Evolutionary conservation across 2,888 invertebrate genomes (phyloP).

Genomic region (Drosophila rubida): DNA sequence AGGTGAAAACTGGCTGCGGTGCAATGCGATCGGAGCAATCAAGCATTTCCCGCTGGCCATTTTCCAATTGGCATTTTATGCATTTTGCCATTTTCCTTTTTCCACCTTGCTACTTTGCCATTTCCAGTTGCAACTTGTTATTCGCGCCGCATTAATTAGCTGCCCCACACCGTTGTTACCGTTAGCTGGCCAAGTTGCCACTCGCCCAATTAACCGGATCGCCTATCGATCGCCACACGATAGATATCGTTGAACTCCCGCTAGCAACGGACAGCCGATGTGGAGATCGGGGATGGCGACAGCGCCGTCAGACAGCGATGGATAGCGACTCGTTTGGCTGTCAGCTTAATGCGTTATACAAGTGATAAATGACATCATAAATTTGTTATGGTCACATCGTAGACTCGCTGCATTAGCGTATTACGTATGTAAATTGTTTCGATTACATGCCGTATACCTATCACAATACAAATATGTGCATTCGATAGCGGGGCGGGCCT

Average conservation of each 20-base stretch:
- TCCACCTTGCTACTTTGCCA: not conserved
- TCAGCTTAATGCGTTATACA: slow-evolving; percentile 34
- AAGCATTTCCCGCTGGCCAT: slow-evolving; percentile 27
- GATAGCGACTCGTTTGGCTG: slow-evolving; percentile 8
- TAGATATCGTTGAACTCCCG: slow-evolving; percentile 50
- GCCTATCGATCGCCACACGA: slow-evolving; percentile 24
- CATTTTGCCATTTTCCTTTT: slow-evolving; percentile 8
- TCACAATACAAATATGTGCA: not conserved
- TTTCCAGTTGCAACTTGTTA: slow-evolving; percentile 29
- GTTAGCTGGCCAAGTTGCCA: slow-evolving; percentile 36
- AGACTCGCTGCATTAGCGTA: not conserved
- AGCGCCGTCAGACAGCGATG: not conserved
- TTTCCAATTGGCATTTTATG: slow-evolving; percentile 12
- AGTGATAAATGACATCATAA: slow-evolving; percentile 36
- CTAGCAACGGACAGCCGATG: not conserved
- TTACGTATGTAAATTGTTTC: slow-evolving; percentile 16
- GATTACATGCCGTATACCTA: slow-evolving; percentile 15
- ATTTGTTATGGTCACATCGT: slow-evolving; percentile 7
- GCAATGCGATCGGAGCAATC: slow-evolving; percentile 16
- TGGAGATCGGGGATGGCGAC: too few relatives aligned
- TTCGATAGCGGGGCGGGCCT: not conserved
- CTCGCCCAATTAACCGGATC: slow-evolving; percentile 25
- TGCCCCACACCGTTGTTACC: slow-evolving; percentile 23
- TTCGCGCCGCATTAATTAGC: slow-evolving; percentile 27
- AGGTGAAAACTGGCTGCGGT: slow-evolving; percentile 33